Evolutionary conservation across 2,888 invertebrate species (phyloP).

Genomic region (Mechanitis mazaeus): DNA sequence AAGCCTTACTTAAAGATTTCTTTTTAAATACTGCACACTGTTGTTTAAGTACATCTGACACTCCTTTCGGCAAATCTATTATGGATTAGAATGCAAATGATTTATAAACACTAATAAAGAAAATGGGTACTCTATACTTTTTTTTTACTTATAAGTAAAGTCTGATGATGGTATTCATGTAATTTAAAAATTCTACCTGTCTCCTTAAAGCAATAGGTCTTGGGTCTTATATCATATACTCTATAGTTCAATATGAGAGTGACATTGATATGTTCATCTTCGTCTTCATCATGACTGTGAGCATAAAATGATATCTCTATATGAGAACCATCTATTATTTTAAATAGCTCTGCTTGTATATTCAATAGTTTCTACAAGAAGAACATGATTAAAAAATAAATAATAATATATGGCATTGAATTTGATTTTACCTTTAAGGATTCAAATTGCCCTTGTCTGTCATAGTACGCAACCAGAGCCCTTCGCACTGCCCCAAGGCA

Average conservation of each 20-base stretch:
- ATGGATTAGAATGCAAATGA: conserved; percentile 3
- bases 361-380: conserved; percentile 47
- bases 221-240: conserved; percentile 58
- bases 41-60: conserved; percentile 39
- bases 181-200: conserved; percentile 37
- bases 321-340: conserved; percentile 55
- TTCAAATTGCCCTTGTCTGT: conserved; percentile 54
- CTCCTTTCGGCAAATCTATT: conserved; percentile 51
- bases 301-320: conserved; percentile 50
- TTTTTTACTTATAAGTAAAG: too few relatives aligned
- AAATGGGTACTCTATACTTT: neutral
- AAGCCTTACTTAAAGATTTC: conserved; percentile 53
- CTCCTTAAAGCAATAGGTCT: conserved; percentile 47
- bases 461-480: conserved; percentile 60
- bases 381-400: neutral
- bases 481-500: conserved; percentile 53
- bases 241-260: conserved; percentile 55
- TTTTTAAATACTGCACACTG: conserved; percentile 56
- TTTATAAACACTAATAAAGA: neutral
- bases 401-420: neutral
- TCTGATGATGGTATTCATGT: too few relatives aligned
- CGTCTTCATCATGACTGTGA: conserved; percentile 41
- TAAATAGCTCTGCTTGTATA: conserved; percentile 53
- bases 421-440: conserved; percentile 45
- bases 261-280: conserved; percentile 40